Conservation (phyloP, 2,113 vertebrate genomes). For the Gymnorhina tibicen region DNA sequence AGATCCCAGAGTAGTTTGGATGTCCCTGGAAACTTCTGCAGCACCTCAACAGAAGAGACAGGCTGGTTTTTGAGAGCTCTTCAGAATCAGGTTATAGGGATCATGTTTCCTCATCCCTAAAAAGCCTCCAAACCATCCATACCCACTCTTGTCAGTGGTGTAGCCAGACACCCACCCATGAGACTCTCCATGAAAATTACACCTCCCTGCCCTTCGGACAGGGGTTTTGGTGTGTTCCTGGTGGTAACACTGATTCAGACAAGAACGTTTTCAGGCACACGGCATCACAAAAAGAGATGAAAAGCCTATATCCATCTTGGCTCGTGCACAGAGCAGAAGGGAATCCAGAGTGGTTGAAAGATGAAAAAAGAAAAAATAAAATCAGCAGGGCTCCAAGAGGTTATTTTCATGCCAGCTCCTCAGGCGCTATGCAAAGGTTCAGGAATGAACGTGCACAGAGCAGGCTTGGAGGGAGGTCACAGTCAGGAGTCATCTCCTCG, state of each 20-base stretch:
- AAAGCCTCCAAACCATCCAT: not conserved
- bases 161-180: not conserved
- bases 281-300: conserved; percentile 6
- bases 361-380: not conserved
- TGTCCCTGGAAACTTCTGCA: not conserved
- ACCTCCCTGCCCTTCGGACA: not conserved
- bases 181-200: not conserved
- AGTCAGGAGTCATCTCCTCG: not conserved
- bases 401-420: conserved; percentile 6
- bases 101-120: not conserved
- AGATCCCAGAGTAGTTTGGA: not conserved
- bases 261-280: not conserved
- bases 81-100: not conserved
- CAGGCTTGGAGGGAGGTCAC: not conserved
- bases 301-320: conserved; percentile 19
- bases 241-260: not conserved
- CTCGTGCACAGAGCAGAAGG: not conserved
- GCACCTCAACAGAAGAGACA: not conserved
- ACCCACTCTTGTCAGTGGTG: not conserved
- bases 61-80: not conserved
- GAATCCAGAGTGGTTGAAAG: conserved; percentile 12
- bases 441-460: not conserved
- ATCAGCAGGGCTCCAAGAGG: not conserved
- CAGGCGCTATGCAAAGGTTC: not conserved
- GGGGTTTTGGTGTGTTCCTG: not conserved